Conservation (phyloP, 2,113 vertebrate species). For the Anas platyrhynchos region DNA sequence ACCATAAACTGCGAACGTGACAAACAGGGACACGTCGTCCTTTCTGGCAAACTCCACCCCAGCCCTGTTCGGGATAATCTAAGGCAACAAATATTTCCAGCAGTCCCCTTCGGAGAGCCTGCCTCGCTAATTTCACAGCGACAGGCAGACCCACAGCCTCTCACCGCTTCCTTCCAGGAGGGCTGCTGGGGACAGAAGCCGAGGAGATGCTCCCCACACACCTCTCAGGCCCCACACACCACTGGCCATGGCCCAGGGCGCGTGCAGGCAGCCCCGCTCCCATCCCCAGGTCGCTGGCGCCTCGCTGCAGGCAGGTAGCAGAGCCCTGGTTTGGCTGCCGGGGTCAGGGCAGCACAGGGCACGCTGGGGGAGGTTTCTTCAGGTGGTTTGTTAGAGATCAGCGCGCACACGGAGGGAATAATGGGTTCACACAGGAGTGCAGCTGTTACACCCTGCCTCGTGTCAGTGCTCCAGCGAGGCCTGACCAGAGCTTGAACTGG, state of each 20-base stretch:
- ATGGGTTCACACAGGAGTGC: rapidly evolving
- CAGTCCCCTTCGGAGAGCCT: not conserved
- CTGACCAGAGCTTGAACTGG: not conserved
- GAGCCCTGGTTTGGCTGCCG: not conserved
- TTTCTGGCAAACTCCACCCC: not conserved
- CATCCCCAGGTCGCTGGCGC: not conserved
- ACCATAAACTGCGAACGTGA: not conserved
- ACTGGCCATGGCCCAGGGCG: rapidly evolving
- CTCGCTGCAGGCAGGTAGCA: not conserved
- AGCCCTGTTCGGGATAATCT: not conserved
- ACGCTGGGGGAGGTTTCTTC: not conserved
- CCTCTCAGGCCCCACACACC: rapidly evolving
- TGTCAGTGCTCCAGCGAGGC: not conserved
- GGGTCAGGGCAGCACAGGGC: rapidly evolving
- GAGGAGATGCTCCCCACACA: rapidly evolving
- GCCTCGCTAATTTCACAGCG: not conserved
- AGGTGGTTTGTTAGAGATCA: not conserved
- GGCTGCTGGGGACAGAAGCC: not conserved
- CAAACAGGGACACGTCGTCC: not conserved
- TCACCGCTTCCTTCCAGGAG: slow-evolving; percentile 6
- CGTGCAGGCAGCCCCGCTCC: too few relatives aligned
- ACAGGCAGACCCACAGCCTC: not conserved
- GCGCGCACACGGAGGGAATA: not conserved
- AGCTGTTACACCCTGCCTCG: not conserved
- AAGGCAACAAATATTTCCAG: slow-evolving; percentile 15